Evolutionary conservation across 2,113 vertebrate genomes (phyloP).

Genomic region (Pyrgilauda ruficollis): DNA sequence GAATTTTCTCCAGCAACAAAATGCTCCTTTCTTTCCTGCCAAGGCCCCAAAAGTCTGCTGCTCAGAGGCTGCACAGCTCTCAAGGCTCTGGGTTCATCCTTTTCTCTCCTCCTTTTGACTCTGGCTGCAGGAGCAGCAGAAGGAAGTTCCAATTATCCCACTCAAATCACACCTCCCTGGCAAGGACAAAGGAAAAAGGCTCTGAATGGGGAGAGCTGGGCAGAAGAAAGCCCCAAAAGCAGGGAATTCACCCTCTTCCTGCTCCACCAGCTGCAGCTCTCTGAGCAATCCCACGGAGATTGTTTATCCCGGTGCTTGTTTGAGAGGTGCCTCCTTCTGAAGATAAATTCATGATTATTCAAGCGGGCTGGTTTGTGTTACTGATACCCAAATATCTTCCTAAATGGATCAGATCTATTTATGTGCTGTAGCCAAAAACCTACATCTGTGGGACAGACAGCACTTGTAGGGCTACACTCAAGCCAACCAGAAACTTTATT

Average conservation of each 20-base stretch:
- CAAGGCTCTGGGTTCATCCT: background rate
- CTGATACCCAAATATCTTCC: background rate
- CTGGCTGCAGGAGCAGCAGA: background rate
- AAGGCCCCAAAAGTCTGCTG: background rate
- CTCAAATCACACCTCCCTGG: background rate
- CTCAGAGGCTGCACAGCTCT: background rate
- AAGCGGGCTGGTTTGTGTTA: background rate
- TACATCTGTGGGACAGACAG: rapidly evolving
- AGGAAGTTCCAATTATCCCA: background rate
- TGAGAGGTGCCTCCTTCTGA: rapidly evolving
- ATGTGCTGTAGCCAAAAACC: rapidly evolving
- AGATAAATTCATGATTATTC: rapidly evolving
- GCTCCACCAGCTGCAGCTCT: background rate
- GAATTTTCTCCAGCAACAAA: background rate
- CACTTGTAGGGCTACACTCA: background rate
- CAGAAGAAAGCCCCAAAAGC: no score
- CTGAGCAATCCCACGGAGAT: rapidly evolving
- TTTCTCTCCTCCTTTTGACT: background rate
- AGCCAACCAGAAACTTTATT: background rate
- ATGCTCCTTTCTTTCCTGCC: background rate
- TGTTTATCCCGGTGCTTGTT: background rate
- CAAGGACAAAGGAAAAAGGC: background rate
- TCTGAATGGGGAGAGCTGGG: background rate
- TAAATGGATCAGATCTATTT: background rate
- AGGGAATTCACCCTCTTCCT: background rate